phyloP scores from a whole-genome alignment of 2,888 invertebrate species.

The Slavum lentiscoides region DNA sequence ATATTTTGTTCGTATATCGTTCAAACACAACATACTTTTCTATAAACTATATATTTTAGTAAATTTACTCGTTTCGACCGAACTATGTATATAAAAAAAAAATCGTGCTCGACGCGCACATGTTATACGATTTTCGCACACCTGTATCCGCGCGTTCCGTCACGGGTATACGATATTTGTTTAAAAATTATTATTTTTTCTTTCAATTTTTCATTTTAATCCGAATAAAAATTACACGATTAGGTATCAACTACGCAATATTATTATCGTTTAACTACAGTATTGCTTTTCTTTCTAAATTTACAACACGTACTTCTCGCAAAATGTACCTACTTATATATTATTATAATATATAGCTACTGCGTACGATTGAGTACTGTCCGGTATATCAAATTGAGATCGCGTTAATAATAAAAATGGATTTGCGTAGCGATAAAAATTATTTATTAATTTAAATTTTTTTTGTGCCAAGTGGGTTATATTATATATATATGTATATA shows the following conservation, averaged over 20 bases:
- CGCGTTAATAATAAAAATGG: constrained; percentile 41
- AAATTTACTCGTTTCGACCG: constrained; percentile 29
- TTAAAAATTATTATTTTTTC: not conserved
- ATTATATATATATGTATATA: constrained; percentile 18
- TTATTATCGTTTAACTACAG: constrained; percentile 25
- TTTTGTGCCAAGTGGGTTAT: constrained; percentile 45
- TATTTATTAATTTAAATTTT: not conserved
- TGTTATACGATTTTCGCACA: constrained; percentile 10
- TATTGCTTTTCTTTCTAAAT: constrained; percentile 48
- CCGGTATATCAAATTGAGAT: constrained; percentile 45
- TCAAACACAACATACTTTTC: not conserved
- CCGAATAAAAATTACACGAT: constrained; percentile 40
- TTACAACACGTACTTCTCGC: constrained; percentile 12
- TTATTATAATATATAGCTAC: constrained; percentile 20
- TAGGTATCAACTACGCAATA: constrained; percentile 37
- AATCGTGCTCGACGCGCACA: constrained; percentile 15
- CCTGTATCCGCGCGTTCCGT: not conserved
- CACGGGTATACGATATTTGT: constrained; percentile 6
- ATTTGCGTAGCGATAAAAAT: constrained; percentile 46
- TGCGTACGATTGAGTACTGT: not conserved
- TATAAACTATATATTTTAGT: constrained; percentile 16
- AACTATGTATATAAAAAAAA: constrained; percentile 30
- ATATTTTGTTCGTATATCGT: constrained; percentile 36
- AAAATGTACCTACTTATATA: constrained; percentile 9
- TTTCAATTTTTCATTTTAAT: constrained; percentile 19